These are phyloP conservation scores for Sphaeramia orbicularis DNA, from an alignment of 2,797 vertebrate genomes.

Conservation along the genomic window DNA sequence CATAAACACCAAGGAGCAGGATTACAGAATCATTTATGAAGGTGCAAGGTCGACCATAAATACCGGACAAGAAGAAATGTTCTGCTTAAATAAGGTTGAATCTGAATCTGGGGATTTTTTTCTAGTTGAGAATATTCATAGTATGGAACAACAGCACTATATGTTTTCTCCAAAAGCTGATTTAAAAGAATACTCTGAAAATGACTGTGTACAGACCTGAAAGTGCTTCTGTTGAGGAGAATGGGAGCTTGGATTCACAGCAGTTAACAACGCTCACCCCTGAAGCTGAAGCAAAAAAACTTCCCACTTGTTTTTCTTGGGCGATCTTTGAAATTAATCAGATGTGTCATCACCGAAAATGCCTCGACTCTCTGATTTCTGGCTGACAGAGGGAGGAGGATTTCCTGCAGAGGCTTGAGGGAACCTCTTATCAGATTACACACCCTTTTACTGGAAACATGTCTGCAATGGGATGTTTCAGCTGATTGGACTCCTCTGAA, in stretches of 20 bases:
- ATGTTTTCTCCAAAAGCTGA: conserved; percentile 22
- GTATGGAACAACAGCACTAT: conserved; percentile 4
- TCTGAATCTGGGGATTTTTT: not conserved
- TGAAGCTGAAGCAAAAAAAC: not conserved
- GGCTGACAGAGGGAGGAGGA: not conserved
- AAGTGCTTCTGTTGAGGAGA: conserved; percentile 19
- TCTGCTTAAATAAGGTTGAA: conserved; percentile 8
- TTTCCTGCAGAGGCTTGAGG: not conserved
- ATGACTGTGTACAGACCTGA: not conserved
- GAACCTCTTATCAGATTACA: conserved; percentile 4
- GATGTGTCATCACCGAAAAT: not conserved
- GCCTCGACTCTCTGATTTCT: not conserved
- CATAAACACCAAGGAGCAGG: conserved; percentile 26
- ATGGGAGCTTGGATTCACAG: conserved; percentile 31
- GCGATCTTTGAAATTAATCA: too few species aligned
- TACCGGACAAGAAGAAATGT: conserved; percentile 10
- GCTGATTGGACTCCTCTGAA: not conserved
- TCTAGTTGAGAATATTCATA: too few species aligned
- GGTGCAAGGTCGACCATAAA: conserved; percentile 9
- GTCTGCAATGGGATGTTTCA: not conserved
- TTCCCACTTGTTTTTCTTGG: not conserved
- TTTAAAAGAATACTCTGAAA: conserved; percentile 26
- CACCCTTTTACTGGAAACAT: conserved; percentile 12
- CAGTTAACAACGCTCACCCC: conserved; percentile 2
- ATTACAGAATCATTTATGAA: conserved; percentile 15